Conservation (phyloP, 2,888 invertebrate species). For the Plutella xylostella region DNA sequence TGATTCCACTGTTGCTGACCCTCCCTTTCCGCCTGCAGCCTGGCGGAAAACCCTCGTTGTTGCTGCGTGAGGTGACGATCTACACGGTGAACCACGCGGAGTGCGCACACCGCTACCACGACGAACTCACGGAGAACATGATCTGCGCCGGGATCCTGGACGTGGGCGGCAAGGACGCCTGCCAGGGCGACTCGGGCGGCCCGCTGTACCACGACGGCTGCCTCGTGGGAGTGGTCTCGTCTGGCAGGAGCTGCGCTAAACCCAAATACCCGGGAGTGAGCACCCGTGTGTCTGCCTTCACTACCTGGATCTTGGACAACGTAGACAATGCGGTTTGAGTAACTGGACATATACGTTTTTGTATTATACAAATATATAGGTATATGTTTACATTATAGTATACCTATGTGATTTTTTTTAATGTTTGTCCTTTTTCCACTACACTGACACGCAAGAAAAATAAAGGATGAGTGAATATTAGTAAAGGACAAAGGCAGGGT, state of each 20-base stretch:
- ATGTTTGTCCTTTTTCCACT: too few species aligned
- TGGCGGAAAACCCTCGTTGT: neutral
- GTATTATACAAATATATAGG: too few species aligned
- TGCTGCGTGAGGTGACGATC: conserved; percentile 22
- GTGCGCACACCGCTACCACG: conserved; percentile 38
- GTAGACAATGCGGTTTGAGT: too few species aligned
- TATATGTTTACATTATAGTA: too few species aligned
- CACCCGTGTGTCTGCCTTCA: conserved; percentile 41
- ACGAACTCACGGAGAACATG: conserved; percentile 33
- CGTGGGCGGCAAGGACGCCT: conserved; percentile 37
- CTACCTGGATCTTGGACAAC: conserved; percentile 34
- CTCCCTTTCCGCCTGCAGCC: too few species aligned
- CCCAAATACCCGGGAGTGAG: conserved; percentile 59
- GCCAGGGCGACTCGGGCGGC: conserved; percentile 65
- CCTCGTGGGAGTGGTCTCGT: conserved; percentile 56
- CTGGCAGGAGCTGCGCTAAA: conserved; percentile 59
- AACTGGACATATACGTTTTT: too few species aligned
- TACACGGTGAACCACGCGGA: conserved; percentile 33
- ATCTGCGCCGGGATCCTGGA: conserved; percentile 35
- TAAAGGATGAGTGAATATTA: too few species aligned
- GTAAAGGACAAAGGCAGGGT: too few species aligned
- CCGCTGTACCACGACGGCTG: conserved; percentile 43
- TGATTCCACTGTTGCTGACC: too few species aligned
- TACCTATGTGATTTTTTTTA: too few species aligned
- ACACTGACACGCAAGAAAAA: too few species aligned